A percentile compares a stretch with the other conserved stretches of the same genome.
Evolutionary conservation across 2,797 vertebrate species (phyloP).

Genomic region (Margarornis squamiger): DNA sequence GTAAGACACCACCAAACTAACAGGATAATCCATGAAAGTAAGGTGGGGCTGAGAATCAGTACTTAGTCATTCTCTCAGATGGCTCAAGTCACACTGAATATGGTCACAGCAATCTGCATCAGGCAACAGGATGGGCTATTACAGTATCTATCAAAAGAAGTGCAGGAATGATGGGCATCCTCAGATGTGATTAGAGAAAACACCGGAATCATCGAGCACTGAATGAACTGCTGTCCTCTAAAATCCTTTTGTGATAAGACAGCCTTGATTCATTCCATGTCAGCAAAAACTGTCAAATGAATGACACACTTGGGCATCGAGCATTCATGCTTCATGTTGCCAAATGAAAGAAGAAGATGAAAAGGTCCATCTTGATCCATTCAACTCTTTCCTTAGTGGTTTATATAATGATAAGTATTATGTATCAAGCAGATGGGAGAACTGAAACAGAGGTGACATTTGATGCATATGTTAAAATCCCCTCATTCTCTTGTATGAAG

Average conservation of each 20-base stretch:
- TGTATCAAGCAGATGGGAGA: slow-evolving; percentile 20
- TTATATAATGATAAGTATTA: slow-evolving; percentile 12
- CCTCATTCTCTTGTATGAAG: background rate
- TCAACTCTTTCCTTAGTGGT: background rate
- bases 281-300: slow-evolving; percentile 45
- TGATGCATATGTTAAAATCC: background rate
- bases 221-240: slow-evolving; percentile 3
- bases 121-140: background rate
- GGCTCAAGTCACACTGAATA: background rate
- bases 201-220: background rate
- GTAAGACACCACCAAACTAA: background rate
- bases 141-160: background rate
- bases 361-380: slow-evolving; percentile 28
- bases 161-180: background rate
- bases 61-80: background rate
- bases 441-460: slow-evolving; percentile 9
- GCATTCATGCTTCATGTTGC: slow-evolving; percentile 9
- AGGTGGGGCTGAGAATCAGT: background rate
- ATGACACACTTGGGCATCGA: slow-evolving; percentile 39
- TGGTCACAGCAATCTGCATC: background rate
- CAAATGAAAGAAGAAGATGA: slow-evolving; percentile 19
- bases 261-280: slow-evolving; percentile 16
- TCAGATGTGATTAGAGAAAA: slow-evolving; percentile 10
- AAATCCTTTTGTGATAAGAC: slow-evolving; percentile 20
- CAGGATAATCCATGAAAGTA: background rate